Evolutionary conservation across 2,113 vertebrate species (phyloP).

Genomic region (Tetraodon nigroviridis): DNA sequence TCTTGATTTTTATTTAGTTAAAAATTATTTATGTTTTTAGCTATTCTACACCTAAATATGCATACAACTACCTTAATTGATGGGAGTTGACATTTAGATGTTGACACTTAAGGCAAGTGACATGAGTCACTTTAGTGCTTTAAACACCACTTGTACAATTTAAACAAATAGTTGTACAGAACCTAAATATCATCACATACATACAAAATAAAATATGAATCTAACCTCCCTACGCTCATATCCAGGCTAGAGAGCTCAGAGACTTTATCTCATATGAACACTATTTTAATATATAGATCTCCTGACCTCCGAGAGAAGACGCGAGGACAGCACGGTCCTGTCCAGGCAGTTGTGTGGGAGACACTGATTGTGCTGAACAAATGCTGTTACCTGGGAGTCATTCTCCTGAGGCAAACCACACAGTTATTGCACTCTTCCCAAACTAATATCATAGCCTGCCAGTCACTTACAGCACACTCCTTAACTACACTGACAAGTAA

Average conservation of each 20-base stretch:
- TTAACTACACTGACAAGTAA: slow-evolving; percentile 43
- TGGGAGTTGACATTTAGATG: no score
- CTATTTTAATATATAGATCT: slow-evolving; percentile 15
- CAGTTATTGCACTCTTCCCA: slow-evolving; percentile 60
- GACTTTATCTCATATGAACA: slow-evolving; percentile 10
- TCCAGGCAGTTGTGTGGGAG: slow-evolving; percentile 34
- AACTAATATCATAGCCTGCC: slow-evolving; percentile 63
- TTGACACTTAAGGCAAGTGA: no score
- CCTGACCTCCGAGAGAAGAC: slow-evolving; percentile 49
- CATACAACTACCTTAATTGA: no score
- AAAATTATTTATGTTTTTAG: no score
- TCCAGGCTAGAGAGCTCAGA: neutral
- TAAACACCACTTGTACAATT: no score
- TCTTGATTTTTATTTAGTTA: no score
- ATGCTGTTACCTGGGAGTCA: slow-evolving; percentile 61
- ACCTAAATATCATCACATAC: neutral
- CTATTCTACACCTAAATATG: no score
- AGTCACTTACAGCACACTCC: slow-evolving; percentile 46
- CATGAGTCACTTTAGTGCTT: no score
- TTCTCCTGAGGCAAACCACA: slow-evolving; percentile 48
- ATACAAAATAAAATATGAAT: neutral
- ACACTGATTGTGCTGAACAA: slow-evolving; percentile 57
- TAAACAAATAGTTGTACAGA: neutral
- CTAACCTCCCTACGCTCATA: slow-evolving; percentile 16
- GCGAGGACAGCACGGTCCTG: slow-evolving; percentile 42